Conservation (phyloP, 2,797 vertebrate genomes). For the Lutjanus campechanus region DNA sequence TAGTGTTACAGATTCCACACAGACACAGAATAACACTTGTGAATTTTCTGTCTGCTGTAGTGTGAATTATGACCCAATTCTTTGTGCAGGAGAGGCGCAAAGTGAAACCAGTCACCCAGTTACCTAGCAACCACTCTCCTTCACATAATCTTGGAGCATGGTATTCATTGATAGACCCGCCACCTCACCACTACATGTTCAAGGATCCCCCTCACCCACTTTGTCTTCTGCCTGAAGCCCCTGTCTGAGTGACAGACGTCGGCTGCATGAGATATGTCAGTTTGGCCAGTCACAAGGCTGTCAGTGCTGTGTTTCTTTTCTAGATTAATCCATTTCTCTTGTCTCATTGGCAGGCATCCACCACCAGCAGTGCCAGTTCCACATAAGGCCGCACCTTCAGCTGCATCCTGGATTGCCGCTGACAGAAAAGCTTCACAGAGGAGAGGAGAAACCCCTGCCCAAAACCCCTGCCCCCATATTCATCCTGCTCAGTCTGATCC, state of each 20-base stretch:
- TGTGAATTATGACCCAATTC: slow-evolving; percentile 74
- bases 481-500: slow-evolving; percentile 33
- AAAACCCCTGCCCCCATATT: neutral
- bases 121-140: slow-evolving; percentile 78
- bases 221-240: slow-evolving; percentile 80
- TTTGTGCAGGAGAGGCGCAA: slow-evolving; percentile 72
- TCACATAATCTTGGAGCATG: slow-evolving; percentile 76
- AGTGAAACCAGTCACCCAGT: slow-evolving; percentile 72
- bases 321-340: slow-evolving; percentile 44
- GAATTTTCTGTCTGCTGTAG: slow-evolving; percentile 62
- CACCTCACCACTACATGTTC: slow-evolving; percentile 67
- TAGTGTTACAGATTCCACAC: slow-evolving; percentile 50
- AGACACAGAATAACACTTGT: slow-evolving; percentile 52
- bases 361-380: slow-evolving; percentile 84
- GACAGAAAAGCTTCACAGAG: slow-evolving; percentile 43
- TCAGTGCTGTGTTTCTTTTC: slow-evolving; percentile 6
- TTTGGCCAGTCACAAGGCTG: slow-evolving; percentile 52
- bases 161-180: slow-evolving; percentile 69
- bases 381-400: slow-evolving; percentile 65
- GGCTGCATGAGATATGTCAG: slow-evolving; percentile 79
- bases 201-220: slow-evolving; percentile 58
- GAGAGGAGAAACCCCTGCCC: slow-evolving; percentile 31
- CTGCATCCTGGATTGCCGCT: slow-evolving; percentile 35
- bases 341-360: slow-evolving; percentile 80
- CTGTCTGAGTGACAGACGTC: slow-evolving; percentile 73